Evolutionary conservation across 1,140 invertebrate genomes (phyloP).

Genomic region (Magallana gigas): DNA sequence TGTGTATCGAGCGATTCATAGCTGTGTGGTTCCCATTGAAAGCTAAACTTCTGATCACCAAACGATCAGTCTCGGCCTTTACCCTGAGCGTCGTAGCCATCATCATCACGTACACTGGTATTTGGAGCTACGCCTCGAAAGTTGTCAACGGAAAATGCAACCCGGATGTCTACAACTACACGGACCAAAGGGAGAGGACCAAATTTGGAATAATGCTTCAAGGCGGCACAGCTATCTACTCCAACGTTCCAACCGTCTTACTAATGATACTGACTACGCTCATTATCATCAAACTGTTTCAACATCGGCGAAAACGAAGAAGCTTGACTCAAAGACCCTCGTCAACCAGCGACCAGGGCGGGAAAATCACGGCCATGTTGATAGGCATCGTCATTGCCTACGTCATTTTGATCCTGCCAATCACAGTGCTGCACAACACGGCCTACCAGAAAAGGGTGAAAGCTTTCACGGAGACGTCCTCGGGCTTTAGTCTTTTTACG

Average conservation of each 20-base stretch:
- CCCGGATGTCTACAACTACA: slow-evolving; percentile 38
- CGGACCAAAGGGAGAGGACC: background rate
- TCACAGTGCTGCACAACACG: slow-evolving; percentile 39
- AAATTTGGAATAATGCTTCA: slow-evolving; percentile 34
- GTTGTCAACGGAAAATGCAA: slow-evolving; percentile 49
- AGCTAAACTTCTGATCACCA: slow-evolving; percentile 46
- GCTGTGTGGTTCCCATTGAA: slow-evolving; percentile 57
- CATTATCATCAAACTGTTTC: slow-evolving; percentile 43
- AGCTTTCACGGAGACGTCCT: slow-evolving; percentile 37
- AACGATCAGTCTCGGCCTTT: slow-evolving; percentile 30
- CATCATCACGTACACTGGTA: slow-evolving; percentile 3
- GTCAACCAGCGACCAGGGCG: background rate
- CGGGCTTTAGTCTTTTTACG: slow-evolving; percentile 24
- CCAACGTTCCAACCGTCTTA: background rate
- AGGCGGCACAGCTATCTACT: slow-evolving; percentile 1
- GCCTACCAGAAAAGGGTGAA: slow-evolving; percentile 19
- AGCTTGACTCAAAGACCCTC: background rate
- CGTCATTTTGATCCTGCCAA: slow-evolving; percentile 51
- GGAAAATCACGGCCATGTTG: slow-evolving; percentile 51
- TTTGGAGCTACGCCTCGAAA: slow-evolving; percentile 49
- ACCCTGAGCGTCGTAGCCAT: slow-evolving; percentile 24
- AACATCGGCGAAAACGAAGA: background rate
- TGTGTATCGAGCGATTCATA: slow-evolving; percentile 59
- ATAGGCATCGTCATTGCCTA: slow-evolving; percentile 55
- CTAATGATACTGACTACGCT: slow-evolving; percentile 3